Base-by-base conservation (phyloP, 35 echinoderm and acorn worm species). In the Stichopus chloronotus region DNA sequence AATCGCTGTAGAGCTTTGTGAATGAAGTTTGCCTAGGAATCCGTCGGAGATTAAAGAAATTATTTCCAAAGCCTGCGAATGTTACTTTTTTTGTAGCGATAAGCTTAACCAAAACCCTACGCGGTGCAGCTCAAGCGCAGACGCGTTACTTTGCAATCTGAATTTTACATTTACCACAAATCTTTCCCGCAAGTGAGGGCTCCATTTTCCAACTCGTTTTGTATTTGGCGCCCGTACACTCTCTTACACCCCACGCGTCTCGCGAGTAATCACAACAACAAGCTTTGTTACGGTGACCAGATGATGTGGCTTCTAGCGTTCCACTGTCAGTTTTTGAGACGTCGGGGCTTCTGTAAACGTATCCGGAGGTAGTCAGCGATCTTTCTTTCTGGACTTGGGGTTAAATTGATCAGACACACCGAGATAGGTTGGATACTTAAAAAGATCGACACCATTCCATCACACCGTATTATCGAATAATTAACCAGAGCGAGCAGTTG, bases 221-320 rank as follows among this genome's bases (percentile, higher is more conserved):
- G 57, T 25, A 14, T 58, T 56, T 58, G 82, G 82, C 82, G 82
- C 82, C 82, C 57, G 25, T 13, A 52, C 78, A 30, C 78, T 81
- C 78, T 22, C 24, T 58, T 85, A 58, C 55, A 85, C 82, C 82
- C 82, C 82, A 85, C 82, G 82, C 82, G 82, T 56, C 82, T 85
- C 54, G 17, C 82, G 17, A 58, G 52, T 85, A 20, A 53, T 57
- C 82, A 58, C n/a, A 20, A 20, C 81, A 58, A 19, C 13, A 78
- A 56, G 55, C 55, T 85, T 85, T 56, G 80, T 55, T n/a, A 85
- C 82, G 20, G 54, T 58, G n/a, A 43, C 30, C 55, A 58, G 8
- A 57, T 85, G 55, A 23, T 58, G 55, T 85, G 55, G 52, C 17
- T 57, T 43, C 52, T 78, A 21, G 21, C 21, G 52, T 11, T 9